phyloP scores from a whole-genome alignment of 2,113 vertebrate genomes.

The Apodemus sylvaticus region DNA sequence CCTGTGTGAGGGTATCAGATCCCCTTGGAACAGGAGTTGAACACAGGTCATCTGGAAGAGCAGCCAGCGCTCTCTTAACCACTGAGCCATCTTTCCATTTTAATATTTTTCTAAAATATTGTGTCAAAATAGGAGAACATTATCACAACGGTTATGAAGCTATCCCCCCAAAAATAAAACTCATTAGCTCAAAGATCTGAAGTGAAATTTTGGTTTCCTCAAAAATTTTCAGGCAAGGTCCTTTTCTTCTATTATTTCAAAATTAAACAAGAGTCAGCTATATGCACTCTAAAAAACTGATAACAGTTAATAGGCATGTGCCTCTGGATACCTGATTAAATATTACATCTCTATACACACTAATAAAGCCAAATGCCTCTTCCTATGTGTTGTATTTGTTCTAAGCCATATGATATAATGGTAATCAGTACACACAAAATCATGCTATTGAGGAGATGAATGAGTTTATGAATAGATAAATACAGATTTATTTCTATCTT shows the following conservation, averaged over 20 bases:
- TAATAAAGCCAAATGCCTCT: neutral
- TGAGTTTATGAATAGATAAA: conserved; percentile 51
- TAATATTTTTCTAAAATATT: conserved; percentile 40
- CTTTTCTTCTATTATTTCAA: conserved; percentile 28
- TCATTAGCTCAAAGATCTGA: conserved; percentile 47
- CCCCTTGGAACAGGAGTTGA: no score
- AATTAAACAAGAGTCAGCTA: conserved; percentile 28
- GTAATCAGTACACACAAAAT: conserved; percentile 40
- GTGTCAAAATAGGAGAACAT: neutral
- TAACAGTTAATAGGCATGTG: neutral
- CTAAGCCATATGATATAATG: conserved; percentile 40
- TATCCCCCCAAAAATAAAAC: neutral
- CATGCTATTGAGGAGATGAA: neutral
- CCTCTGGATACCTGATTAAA: neutral
- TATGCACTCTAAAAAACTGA: neutral
- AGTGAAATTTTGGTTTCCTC: conserved; percentile 50
- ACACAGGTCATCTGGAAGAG: no score
- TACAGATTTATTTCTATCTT: conserved; percentile 15
- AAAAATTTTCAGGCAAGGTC: neutral
- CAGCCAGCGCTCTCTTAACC: no score
- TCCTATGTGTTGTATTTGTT: conserved; percentile 2
- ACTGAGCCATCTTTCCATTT: no score
- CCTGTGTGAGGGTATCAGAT: no score
- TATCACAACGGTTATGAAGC: conserved; percentile 4
- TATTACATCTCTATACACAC: neutral